Percentiles rank a stretch among this genome's conserved stretches.
Conservation (phyloP, 1,140 invertebrate genomes). For the Eriosoma lanigerum region DNA sequence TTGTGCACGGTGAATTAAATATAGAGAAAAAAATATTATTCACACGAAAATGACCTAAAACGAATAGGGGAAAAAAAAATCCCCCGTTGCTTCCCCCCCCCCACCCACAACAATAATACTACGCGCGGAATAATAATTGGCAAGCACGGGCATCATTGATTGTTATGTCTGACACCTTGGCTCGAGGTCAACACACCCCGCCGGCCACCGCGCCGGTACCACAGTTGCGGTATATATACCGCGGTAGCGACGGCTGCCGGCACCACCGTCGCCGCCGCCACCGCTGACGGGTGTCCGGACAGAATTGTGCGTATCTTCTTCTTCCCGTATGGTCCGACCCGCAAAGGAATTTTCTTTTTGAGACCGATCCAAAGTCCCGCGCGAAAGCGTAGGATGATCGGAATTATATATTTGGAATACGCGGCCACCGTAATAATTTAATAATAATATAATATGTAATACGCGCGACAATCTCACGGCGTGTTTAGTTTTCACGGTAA, state of each 20-base stretch:
- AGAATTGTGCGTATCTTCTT: neutral
- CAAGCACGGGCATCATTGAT: slow-evolving; percentile 35
- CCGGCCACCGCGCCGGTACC: neutral
- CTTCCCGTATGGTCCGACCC: neutral
- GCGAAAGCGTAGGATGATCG: slow-evolving; percentile 39
- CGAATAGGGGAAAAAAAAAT: neutral
- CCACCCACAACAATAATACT: neutral
- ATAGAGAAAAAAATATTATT: neutral
- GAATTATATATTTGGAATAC: slow-evolving; percentile 44
- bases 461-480: slow-evolving; percentile 5
- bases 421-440: neutral
- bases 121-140: slow-evolving; percentile 38
- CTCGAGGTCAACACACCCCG: slow-evolving; percentile 29
- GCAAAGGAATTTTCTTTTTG: slow-evolving; percentile 39
- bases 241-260: neutral
- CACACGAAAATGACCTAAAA: too few relatives aligned
- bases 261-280: neutral
- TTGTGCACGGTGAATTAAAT: too few relatives aligned
- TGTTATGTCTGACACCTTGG: slow-evolving; percentile 47
- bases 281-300: neutral
- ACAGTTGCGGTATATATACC: neutral
- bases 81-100: too few relatives aligned
- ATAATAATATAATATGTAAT: neutral
- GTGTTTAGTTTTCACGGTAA: neutral
- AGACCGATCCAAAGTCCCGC: slow-evolving; percentile 43